A percentile compares a stretch with the other conserved stretches of the same genome.
Conservation (phyloP, 2,113 vertebrate genomes). For the Gila orcuttii region DNA sequence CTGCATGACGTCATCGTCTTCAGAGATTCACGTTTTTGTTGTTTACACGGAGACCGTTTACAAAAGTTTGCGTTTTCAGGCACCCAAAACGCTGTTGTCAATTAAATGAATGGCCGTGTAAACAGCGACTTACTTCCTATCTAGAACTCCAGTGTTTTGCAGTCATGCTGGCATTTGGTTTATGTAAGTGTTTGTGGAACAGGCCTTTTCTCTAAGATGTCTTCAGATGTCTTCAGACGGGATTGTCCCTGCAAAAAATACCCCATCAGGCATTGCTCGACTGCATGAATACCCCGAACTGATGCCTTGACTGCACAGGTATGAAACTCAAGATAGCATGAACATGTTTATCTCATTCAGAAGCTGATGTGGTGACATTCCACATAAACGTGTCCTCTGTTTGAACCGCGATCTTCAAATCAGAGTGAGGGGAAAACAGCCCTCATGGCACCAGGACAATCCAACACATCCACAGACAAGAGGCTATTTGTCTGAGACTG, state of each 20-base stretch:
- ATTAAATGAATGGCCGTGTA: too few species aligned
- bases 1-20: too few species aligned
- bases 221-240: too few species aligned
- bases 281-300: slow-evolving; percentile 47
- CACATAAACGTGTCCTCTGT: slow-evolving; percentile 72
- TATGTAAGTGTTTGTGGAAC: background rate
- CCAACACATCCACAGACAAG: slow-evolving; percentile 66
- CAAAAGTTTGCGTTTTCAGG: too few species aligned
- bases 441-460: slow-evolving; percentile 69
- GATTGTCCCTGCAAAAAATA: background rate
- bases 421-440: slow-evolving; percentile 67
- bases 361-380: slow-evolving; percentile 41
- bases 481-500: slow-evolving; percentile 64
- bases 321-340: slow-evolving; percentile 58
- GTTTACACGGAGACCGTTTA: too few species aligned
- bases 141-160: too few species aligned
- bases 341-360: slow-evolving; percentile 51
- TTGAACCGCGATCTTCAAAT: slow-evolving; percentile 73
- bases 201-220: background rate
- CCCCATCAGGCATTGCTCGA: slow-evolving; percentile 17
- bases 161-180: too few species aligned
- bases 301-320: slow-evolving; percentile 51
- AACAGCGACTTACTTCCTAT: too few species aligned
- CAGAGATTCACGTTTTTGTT: too few species aligned
- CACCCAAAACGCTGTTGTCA: too few species aligned